A percentile compares a stretch with the other conserved stretches of the same genome.
phyloP scores from a whole-genome alignment of 2,797 vertebrate genomes.

The Novumbra hubbsi region DNA sequence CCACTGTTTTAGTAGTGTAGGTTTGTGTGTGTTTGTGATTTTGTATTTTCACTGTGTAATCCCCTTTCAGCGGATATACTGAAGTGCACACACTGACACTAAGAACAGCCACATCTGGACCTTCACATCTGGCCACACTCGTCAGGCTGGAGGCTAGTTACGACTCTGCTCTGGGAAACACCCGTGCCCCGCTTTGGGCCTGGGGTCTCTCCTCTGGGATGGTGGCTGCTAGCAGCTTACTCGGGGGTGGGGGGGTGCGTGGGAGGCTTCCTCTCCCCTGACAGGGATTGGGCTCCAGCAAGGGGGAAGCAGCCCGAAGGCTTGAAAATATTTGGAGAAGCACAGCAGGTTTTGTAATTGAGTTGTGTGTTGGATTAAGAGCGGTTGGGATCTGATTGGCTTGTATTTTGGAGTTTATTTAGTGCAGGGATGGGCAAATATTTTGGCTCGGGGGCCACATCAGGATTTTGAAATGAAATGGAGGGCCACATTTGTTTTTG shows the following conservation, averaged over 20 bases:
- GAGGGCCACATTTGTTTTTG: too few species aligned
- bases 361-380: background rate
- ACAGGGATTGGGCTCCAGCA: background rate
- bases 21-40: too few species aligned
- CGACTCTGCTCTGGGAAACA: background rate
- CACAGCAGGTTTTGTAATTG: too few species aligned
- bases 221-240: background rate
- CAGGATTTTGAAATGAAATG: too few species aligned
- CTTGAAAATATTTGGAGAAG: background rate
- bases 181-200: background rate
- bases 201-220: background rate
- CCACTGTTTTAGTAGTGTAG: too few species aligned
- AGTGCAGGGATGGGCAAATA: too few species aligned
- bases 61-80: constrained; percentile 14
- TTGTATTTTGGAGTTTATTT: background rate
- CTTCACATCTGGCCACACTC: constrained; percentile 38
- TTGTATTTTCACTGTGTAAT: constrained; percentile 5
- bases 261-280: background rate
- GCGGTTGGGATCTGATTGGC: background rate
- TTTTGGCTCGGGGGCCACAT: too few species aligned
- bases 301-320: background rate
- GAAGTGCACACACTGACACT: constrained; percentile 21
- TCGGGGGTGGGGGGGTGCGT: too few species aligned
- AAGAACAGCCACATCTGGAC: constrained; percentile 37
- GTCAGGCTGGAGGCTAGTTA: background rate